A percentile compares a stretch with the other conserved stretches of the same genome.
Evolutionary conservation across 2,797 vertebrate genomes (phyloP).

Genomic region (Gila robusta): DNA sequence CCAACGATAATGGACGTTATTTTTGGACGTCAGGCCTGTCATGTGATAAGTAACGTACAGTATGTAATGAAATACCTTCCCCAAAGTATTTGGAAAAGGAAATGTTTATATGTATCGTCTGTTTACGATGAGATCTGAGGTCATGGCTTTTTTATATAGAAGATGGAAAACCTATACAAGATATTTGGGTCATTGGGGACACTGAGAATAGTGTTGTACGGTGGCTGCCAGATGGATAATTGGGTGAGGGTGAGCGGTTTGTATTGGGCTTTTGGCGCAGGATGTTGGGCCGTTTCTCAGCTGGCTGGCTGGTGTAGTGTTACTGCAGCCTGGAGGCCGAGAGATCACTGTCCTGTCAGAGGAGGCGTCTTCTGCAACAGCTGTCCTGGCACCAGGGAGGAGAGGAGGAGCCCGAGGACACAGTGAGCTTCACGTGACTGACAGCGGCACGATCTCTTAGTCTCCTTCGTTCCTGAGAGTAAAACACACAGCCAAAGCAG

Average conservation of each 20-base stretch:
- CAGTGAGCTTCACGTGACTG: conserved; percentile 49
- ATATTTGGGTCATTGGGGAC: conserved; percentile 7
- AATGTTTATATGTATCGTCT: background rate
- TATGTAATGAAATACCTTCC: conserved; percentile 33
- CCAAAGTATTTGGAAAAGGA: conserved; percentile 21
- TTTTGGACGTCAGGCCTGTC: background rate
- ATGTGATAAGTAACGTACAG: conserved; percentile 6
- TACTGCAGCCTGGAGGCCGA: conserved; percentile 52
- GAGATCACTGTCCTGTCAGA: conserved; percentile 24
- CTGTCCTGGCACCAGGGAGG: conserved; percentile 41
- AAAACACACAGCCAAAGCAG: conserved; percentile 10
- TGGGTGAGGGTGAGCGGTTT: background rate
- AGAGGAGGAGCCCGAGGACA: background rate
- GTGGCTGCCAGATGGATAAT: conserved; percentile 32
- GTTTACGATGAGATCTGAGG: background rate
- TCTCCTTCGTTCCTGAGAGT: background rate
- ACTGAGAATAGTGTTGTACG: background rate
- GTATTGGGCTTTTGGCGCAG: conserved; percentile 30
- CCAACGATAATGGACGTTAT: conserved; percentile 8
- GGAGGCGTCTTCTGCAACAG: conserved; percentile 48
- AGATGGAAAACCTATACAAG: no score
- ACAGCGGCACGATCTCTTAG: conserved; percentile 41
- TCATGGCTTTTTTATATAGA: background rate
- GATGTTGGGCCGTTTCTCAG: conserved; percentile 29
- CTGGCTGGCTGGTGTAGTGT: conserved; percentile 21